Base-by-base conservation (phyloP, 1,140 invertebrate species). In the Dendroctonus ponderosae region DNA sequence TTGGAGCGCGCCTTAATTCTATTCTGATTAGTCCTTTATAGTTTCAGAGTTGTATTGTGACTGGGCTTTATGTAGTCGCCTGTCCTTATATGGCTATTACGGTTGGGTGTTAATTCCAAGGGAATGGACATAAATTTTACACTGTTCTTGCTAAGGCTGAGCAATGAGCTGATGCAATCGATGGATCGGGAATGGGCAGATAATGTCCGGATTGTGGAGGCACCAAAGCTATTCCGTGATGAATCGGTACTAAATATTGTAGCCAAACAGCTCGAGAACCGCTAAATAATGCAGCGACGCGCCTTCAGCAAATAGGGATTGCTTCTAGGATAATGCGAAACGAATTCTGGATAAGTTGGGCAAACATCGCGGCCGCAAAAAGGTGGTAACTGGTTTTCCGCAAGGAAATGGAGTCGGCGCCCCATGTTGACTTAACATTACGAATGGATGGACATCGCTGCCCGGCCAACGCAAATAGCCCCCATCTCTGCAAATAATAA, bases 401-500 rank as follows among this genome's bases (percentile, higher is more conserved):
- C 64, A 59, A 70, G 61, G 54, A 67, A 63, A 60, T 58, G 57
- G 57, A 66, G 37, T 58, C 49, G 46, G 38, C 62, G 56, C 66
- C 48, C 54, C 7, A 44, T 76, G 76, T 77, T 77, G 70, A 76
- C 74, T 74, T 71, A 77, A 71, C 72, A 76, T 77, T 77, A 77
- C 70, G 71, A 76, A 77, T 76, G 75, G 72, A 77, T 75, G 72
- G 71, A 64, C 65, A 68, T 54, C 62, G 62, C 65, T 61, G 59
- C 66, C 68, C 72, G 74, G 72, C 74, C 71, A 72, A 70, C 71
- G 68, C 66, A 73, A 74, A 74, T 71, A 71, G 72, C 63, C 71
- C 74, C 73, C 52, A 44, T 76, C 74, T 76, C 66, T 72, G 73
- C 72, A 77, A 77, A 77, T 77, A 77, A 75, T 75, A 77, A 77